Evolutionary conservation across 2,888 invertebrate genomes (phyloP).

Genomic region (Zhuqinia jingwanae): DNA sequence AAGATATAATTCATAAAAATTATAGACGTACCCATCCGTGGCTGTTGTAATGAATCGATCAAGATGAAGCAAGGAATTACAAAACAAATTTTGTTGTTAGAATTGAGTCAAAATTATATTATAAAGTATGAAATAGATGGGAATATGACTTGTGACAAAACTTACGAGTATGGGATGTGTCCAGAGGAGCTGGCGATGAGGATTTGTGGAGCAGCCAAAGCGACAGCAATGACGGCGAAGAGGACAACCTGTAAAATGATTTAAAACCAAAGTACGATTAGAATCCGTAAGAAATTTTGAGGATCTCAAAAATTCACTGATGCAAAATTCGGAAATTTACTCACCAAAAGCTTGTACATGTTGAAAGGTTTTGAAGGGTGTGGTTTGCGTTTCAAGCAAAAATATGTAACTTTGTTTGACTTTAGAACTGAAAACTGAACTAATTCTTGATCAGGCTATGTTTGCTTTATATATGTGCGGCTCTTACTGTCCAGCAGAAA

Average conservation of each 20-base stretch:
- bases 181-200: slow-evolving; percentile 49
- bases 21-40: slow-evolving; percentile 53
- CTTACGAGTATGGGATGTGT: slow-evolving; percentile 68
- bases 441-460: slow-evolving; percentile 18
- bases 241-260: slow-evolving; percentile 69
- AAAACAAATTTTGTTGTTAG: neutral
- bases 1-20: neutral
- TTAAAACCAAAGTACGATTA: neutral
- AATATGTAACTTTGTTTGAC: slow-evolving; percentile 38
- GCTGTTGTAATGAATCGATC: slow-evolving; percentile 8
- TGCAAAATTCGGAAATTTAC: slow-evolving; percentile 1
- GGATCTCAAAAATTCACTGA: too few species aligned
- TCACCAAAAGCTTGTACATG: slow-evolving; percentile 73
- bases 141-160: too few species aligned
- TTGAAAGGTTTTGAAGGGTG: slow-evolving; percentile 59
- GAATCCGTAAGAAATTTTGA: neutral
- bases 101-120: slow-evolving; percentile 7
- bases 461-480: slow-evolving; percentile 49
- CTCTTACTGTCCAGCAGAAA: slow-evolving; percentile 15
- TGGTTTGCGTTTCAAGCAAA: slow-evolving; percentile 65
- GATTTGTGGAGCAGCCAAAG: slow-evolving; percentile 75
- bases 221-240: slow-evolving; percentile 74
- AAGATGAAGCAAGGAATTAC: neutral
- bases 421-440: slow-evolving; percentile 62
- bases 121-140: too few species aligned